Base-by-base conservation (phyloP, 37 sponge, comb jelly and placozoan species). In the Haliclona indistincta region DNA sequence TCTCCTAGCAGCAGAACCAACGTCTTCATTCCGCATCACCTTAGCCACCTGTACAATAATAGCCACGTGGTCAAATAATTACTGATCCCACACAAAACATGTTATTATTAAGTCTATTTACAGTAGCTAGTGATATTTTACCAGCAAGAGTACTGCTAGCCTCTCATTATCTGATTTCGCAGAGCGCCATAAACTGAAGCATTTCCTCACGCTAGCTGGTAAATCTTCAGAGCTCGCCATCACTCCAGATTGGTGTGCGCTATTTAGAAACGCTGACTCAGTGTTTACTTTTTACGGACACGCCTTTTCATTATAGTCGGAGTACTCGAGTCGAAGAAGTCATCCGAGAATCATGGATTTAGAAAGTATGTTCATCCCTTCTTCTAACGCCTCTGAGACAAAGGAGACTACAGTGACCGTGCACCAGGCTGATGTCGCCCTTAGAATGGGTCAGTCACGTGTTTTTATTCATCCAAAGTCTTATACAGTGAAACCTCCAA, bases 71-170 rank as follows among this genome's bases (percentile, higher is more conserved):
- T n/a, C 2, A 77, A 0, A 42, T 64, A 4, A 10, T 42, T 52
- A 17, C n/a, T 32, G 6, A 34, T 30, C 11, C 11, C 25, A 28
- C 38, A 41, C 11, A 37, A 36, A 72, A 37, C 19, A 26, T 54
- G 38, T 25, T 69, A 69, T 41, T 76, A 36, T 20, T 37, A 8
- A 29, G 52, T 3, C 45, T 35, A 43, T 25, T 36, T 2, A 29
- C 30, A 68, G 19, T 36, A 28, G 64, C 29, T 64, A 22, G 34
- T 45, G 33, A 25, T 35, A 35, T 49, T 77, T 80, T 86, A 94
- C 91, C 45, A 94, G 61, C 44, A 94, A 67, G 30, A 94, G 74
- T 25, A 79, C 70, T 22, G 94, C 91, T 55, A 94, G 82, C 56
- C 45, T 82, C 33, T 93, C 93, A 47, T 84, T 88, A 49, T 93